Percentiles rank a stretch among this genome's conserved stretches.
Conservation (phyloP, 1,140 invertebrate genomes). For the Diplogasteroides magnus region DNA sequence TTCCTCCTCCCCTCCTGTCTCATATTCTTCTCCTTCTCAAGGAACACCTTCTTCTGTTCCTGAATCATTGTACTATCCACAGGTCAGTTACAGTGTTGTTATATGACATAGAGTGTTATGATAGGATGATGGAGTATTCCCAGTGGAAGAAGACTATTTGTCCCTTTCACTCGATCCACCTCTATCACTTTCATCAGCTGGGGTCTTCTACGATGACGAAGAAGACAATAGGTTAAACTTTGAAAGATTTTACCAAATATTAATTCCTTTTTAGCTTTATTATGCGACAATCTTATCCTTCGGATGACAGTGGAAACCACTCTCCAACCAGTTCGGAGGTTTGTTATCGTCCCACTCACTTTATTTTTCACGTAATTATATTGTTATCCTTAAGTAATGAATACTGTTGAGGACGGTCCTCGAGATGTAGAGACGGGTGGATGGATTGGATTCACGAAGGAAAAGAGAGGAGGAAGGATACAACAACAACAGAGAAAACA, state of each 20-base stretch:
- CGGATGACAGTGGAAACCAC: not conserved
- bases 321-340: not conserved
- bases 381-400: not conserved
- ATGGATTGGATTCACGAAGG: no score
- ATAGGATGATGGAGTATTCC: constrained; percentile 6
- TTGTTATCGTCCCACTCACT: no score
- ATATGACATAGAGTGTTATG: no score
- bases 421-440: not conserved
- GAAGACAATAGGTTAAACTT: not conserved
- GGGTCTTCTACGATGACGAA: not conserved
- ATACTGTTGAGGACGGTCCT: not conserved
- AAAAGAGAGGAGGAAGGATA: no score
- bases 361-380: no score
- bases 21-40: no score
- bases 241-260: not conserved
- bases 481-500: not conserved
- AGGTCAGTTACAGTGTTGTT: no score
- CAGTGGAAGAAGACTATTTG: not conserved
- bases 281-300: not conserved
- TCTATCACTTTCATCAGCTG: no score
- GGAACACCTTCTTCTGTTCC: no score
- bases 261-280: not conserved
- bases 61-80: no score
- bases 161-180: not conserved
- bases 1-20: no score